A percentile compares a stretch with the other conserved stretches of the same genome.
Conservation (phyloP, 2,797 vertebrate genomes). For the Ibycter americanus region DNA sequence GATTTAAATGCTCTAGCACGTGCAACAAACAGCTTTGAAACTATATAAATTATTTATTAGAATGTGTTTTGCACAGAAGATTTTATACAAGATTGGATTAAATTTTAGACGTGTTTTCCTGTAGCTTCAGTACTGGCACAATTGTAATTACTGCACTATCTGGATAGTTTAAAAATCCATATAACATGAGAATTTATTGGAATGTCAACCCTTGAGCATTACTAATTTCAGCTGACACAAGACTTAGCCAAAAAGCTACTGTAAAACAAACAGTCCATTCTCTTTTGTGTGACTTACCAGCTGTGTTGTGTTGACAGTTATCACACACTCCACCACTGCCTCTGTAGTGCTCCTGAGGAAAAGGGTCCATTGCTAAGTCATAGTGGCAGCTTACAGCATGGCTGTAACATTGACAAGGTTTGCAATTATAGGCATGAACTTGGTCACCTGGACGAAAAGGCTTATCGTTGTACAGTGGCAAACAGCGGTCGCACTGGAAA, state of each 20-base stretch:
- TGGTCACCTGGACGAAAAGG: conserved; percentile 87
- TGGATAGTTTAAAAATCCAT: background rate
- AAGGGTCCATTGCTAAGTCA: conserved; percentile 77
- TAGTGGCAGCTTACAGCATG: conserved; percentile 90
- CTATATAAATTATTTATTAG: background rate
- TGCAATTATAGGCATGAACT: conserved; percentile 84
- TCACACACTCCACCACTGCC: conserved; percentile 90
- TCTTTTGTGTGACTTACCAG: conserved; percentile 74
- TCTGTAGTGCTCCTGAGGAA: conserved; percentile 82
- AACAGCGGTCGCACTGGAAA: conserved; percentile 85
- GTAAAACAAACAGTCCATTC: background rate
- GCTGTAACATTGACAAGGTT: conserved; percentile 84
- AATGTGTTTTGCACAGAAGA: background rate
- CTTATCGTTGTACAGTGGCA: conserved; percentile 90
- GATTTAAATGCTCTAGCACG: background rate
- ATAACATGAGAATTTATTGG: background rate
- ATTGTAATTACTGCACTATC: background rate
- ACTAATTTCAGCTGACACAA: background rate
- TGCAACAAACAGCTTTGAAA: background rate
- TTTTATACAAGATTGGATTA: background rate
- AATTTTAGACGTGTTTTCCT: background rate
- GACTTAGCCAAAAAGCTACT: background rate
- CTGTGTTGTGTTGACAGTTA: conserved; percentile 86
- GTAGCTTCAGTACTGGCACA: background rate
- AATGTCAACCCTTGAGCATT: background rate